Conservation (phyloP, 2,113 vertebrate species). For the Scomber scombrus region DNA sequence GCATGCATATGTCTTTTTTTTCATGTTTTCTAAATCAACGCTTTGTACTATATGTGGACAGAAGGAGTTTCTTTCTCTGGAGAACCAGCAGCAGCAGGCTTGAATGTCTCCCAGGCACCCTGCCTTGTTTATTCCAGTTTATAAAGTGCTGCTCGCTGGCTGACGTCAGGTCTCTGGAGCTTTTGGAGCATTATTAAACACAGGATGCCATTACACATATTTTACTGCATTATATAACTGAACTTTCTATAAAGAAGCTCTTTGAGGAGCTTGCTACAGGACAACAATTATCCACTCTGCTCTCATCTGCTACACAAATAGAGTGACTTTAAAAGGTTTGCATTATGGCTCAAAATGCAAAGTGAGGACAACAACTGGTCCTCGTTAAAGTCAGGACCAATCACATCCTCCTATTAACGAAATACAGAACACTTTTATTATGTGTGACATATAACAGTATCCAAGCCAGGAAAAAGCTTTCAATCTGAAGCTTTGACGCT, state of each 20-base stretch:
- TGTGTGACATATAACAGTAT: not conserved
- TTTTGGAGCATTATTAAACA: constrained; percentile 12
- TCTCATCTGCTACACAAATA: not conserved
- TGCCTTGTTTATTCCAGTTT: constrained; percentile 1
- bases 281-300: not conserved
- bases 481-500: not conserved
- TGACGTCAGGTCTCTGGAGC: constrained; percentile 23
- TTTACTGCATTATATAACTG: constrained; percentile 35
- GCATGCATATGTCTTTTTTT: not conserved
- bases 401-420: not conserved
- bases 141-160: constrained; percentile 17
- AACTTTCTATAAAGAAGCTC: not conserved
- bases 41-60: no score
- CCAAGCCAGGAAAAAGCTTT: constrained; percentile 13
- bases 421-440: not conserved
- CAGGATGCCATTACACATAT: not conserved
- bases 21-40: no score
- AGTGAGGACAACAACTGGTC: not conserved
- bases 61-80: not conserved
- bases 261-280: not conserved
- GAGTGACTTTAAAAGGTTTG: not conserved
- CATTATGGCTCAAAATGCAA: not conserved
- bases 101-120: constrained; percentile 15
- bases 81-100: not conserved
- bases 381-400: not conserved